phyloP scores from a whole-genome alignment of 2,113 vertebrate genomes.

The zebrafish (Danio rerio) region DNA sequence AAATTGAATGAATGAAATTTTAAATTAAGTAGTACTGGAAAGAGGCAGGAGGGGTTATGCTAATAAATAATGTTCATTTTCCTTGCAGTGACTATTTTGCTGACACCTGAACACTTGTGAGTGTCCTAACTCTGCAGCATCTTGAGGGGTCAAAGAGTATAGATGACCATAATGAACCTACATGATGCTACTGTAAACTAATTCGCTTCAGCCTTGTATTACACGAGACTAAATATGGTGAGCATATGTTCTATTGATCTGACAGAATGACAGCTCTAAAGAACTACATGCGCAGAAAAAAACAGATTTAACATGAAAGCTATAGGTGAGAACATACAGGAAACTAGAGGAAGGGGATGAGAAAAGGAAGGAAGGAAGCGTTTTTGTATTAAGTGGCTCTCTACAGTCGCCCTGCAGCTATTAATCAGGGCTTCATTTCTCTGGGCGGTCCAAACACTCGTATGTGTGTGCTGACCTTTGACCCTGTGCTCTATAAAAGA shows the following conservation, averaged over 20 bases:
- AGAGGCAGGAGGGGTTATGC: background rate
- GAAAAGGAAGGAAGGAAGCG: constrained; percentile 53
- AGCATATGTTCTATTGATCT: constrained; percentile 91
- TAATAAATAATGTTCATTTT: background rate
- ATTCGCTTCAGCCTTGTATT: constrained; percentile 82
- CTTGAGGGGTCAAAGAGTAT: constrained; percentile 70
- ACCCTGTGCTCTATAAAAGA: constrained; percentile 85
- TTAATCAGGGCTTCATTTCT: constrained; percentile 76
- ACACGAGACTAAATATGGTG: constrained; percentile 75
- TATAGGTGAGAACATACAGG: constrained; percentile 11
- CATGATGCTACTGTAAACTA: constrained; percentile 83
- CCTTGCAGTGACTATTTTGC: background rate
- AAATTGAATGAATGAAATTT: too few relatives aligned
- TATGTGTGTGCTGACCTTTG: constrained; percentile 96
- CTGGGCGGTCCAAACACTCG: constrained; percentile 91
- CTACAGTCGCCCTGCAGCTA: constrained; percentile 83
- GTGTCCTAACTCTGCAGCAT: constrained; percentile 69
- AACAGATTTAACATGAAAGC: constrained; percentile 34
- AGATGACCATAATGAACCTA: constrained; percentile 78
- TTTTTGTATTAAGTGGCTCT: constrained; percentile 13
- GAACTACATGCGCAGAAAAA: constrained; percentile 84
- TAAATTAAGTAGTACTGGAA: background rate
- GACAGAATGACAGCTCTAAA: constrained; percentile 74
- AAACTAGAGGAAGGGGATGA: background rate
- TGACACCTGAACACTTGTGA: background rate